Conservation (phyloP, 2,797 vertebrate species). For the Pseudomugil tenellus region DNA sequence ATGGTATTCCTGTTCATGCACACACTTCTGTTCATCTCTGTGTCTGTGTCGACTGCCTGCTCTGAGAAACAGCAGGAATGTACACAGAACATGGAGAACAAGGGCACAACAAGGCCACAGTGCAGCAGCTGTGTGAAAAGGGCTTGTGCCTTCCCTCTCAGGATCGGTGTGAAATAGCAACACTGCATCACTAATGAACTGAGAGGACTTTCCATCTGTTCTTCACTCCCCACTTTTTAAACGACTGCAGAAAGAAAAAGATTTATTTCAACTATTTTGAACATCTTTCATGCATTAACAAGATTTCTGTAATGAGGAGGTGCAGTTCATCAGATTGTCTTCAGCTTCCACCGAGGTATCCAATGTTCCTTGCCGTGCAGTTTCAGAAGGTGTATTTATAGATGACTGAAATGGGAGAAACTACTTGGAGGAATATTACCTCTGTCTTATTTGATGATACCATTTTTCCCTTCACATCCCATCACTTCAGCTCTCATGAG, state of each 20-base stretch:
- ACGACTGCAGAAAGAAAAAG: conserved; percentile 8
- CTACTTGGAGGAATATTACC: not conserved
- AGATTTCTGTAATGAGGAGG: conserved; percentile 16
- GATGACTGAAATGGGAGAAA: conserved; percentile 7
- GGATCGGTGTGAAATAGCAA: conserved; percentile 24
- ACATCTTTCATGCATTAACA: conserved; percentile 17
- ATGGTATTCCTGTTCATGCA: not conserved
- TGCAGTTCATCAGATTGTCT: conserved; percentile 19
- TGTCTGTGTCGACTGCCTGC: conserved; percentile 6
- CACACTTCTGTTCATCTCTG: not conserved
- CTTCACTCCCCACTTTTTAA: conserved; percentile 17
- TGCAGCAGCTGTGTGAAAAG: not conserved
- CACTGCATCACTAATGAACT: conserved; percentile 15
- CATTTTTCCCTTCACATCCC: not conserved
- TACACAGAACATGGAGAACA: not conserved
- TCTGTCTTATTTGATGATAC: not conserved
- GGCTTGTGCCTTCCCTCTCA: not conserved
- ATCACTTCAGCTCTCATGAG: conserved; percentile 4
- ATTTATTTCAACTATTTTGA: conserved; percentile 23
- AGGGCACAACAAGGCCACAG: not conserved
- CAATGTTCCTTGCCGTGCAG: conserved; percentile 4
- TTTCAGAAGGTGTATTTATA: conserved; percentile 19
- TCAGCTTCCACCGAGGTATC: conserved; percentile 4
- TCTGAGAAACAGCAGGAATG: conserved; percentile 3
- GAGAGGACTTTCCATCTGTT: conserved; percentile 3